Conservation (phyloP, 2,113 vertebrate genomes). For the Potamarius usumacintae region DNA sequence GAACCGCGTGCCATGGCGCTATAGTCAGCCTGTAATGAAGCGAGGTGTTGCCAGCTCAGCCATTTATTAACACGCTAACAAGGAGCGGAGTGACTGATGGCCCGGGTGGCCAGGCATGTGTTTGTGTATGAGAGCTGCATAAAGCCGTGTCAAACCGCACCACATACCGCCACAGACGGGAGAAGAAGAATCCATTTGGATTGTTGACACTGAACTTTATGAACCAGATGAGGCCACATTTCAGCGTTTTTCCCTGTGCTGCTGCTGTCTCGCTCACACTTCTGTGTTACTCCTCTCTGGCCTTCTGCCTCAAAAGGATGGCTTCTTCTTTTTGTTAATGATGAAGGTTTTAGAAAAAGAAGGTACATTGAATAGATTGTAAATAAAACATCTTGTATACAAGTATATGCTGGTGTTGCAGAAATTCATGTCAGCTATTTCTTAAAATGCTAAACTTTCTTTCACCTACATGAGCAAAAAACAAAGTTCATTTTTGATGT, state of each 20-base stretch:
- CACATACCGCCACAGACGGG: slow-evolving; percentile 47
- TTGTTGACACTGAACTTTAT: slow-evolving; percentile 56
- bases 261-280: slow-evolving; percentile 43
- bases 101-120: slow-evolving; percentile 26
- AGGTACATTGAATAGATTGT: background rate
- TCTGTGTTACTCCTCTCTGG: slow-evolving; percentile 41
- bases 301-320: slow-evolving; percentile 1
- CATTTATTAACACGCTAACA: slow-evolving; percentile 53
- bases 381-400: background rate
- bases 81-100: slow-evolving; percentile 55
- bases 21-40: slow-evolving; percentile 43
- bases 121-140: slow-evolving; percentile 39
- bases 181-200: slow-evolving; percentile 51
- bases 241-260: slow-evolving; percentile 44
- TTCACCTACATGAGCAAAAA: background rate
- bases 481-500: background rate
- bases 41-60: slow-evolving; percentile 51
- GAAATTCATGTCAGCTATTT: background rate
- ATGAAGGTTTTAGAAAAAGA: background rate
- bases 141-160: slow-evolving; percentile 53
- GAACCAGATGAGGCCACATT: slow-evolving; percentile 50
- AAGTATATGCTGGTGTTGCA: background rate
- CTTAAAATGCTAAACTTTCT: background rate
- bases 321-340: background rate
- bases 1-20: slow-evolving; percentile 31